Evolutionary conservation across 1,140 invertebrate genomes (phyloP).

Genomic region (Heterodera schachtii): DNA sequence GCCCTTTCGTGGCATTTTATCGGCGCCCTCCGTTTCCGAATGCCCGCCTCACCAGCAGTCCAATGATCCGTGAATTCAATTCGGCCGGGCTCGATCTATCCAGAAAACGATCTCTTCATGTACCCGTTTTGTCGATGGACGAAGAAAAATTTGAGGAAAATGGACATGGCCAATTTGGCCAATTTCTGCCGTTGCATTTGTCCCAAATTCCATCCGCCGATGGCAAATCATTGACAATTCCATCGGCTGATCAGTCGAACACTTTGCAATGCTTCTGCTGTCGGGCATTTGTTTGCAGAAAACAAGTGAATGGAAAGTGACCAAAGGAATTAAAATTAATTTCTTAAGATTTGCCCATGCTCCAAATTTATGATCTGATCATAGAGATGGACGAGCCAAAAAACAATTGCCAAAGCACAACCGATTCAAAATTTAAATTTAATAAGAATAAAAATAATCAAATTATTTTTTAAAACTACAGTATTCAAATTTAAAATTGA

Average conservation of each 20-base stretch:
- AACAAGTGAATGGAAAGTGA: slow-evolving; percentile 1
- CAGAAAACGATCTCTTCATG: neutral
- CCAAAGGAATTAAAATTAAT: neutral
- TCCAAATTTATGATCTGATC: neutral
- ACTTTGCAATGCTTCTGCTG: slow-evolving; percentile 6
- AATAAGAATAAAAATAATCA: neutral
- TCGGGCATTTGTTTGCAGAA: slow-evolving; percentile 10
- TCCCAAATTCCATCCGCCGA: neutral
- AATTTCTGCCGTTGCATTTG: neutral
- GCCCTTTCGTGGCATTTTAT: neutral
- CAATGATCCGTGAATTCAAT: neutral
- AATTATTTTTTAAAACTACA: no score
- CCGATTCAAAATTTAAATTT: neutral
- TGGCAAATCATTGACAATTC: neutral
- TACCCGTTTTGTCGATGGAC: neutral
- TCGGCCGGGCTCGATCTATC: neutral
- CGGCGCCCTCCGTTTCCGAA: neutral
- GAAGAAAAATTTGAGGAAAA: neutral
- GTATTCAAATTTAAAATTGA: no score
- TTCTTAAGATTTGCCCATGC: neutral
- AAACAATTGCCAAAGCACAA: no score
- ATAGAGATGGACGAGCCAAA: no score
- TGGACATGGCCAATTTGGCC: neutral
- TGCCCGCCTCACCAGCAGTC: neutral
- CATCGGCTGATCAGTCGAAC: neutral